A percentile compares a stretch with the other conserved stretches of the same genome.
phyloP scores from a whole-genome alignment of 2,113 vertebrate genomes.

The Drymodes brunneopygia region DNA sequence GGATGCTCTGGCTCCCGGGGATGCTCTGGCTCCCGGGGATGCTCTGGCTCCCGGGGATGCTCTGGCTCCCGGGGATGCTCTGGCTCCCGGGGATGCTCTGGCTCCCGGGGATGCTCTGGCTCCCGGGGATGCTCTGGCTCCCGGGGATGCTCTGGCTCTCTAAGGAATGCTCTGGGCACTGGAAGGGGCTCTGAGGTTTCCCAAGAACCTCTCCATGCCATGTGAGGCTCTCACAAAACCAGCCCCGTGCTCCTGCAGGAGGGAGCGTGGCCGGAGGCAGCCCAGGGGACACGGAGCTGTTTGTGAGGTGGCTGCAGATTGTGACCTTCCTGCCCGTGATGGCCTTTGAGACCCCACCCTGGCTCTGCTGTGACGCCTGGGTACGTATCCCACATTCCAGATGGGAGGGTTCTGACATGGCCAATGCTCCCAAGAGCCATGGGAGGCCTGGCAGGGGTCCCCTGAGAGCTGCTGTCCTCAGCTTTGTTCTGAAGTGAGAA shows the following conservation, averaged over 20 bases:
- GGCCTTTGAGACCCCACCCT: slow-evolving; percentile 84
- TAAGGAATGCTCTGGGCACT: neutral
- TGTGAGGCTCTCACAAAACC: fast-evolving
- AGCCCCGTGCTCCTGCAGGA: slow-evolving; percentile 55
- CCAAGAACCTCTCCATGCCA: neutral
- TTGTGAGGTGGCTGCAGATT: slow-evolving; percentile 87
- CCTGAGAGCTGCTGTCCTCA: neutral
- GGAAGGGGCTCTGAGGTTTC: neutral
- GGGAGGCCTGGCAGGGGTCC: fast-evolving
- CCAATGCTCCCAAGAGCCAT: neutral
- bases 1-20: fast-evolving
- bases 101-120: fast-evolving
- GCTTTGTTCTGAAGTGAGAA: neutral
- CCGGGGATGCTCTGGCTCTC: neutral
- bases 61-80: fast-evolving
- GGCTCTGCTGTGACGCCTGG: slow-evolving; percentile 79
- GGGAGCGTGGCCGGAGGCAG: slow-evolving; percentile 74
- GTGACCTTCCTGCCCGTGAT: slow-evolving; percentile 86
- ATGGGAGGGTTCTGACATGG: fast-evolving
- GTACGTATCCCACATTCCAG: neutral
- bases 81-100: fast-evolving
- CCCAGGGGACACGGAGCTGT: slow-evolving; percentile 79
- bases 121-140: neutral
- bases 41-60: fast-evolving
- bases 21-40: fast-evolving